phyloP scores from a whole-genome alignment of 2,888 invertebrate genomes.

The Lingula anatina region DNA sequence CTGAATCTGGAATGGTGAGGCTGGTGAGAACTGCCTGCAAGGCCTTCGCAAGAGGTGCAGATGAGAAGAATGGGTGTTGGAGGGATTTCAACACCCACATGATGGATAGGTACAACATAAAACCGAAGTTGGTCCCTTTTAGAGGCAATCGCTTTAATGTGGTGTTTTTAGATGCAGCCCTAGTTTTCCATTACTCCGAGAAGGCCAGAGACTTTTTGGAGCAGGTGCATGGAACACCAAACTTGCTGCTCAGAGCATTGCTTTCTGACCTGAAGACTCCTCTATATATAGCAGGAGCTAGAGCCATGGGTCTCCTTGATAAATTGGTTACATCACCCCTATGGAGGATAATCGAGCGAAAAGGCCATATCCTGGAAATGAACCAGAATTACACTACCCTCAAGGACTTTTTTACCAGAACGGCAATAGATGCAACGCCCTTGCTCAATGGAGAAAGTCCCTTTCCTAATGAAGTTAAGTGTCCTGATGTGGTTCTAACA shows the following conservation, averaged over 20 bases:
- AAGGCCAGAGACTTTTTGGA: background rate
- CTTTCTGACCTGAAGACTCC: conserved; percentile 13
- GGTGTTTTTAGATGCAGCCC: conserved; percentile 9
- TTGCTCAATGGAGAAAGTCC: too few relatives aligned
- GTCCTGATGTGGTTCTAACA: conserved; percentile 7
- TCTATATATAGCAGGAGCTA: conserved; percentile 13
- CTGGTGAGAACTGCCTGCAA: conserved; percentile 9
- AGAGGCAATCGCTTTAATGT: conserved; percentile 9
- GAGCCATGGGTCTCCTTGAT: conserved; percentile 16
- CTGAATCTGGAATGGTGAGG: conserved; percentile 10
- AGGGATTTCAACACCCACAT: background rate
- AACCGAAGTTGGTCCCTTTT: background rate
- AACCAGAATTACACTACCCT: conserved; percentile 4
- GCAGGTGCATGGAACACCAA: conserved; percentile 6
- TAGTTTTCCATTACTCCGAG: conserved; percentile 1
- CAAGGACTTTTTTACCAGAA: conserved; percentile 6
- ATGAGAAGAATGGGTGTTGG: conserved; percentile 8
- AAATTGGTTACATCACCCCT: conserved; percentile 10
- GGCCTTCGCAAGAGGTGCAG: conserved; percentile 14
- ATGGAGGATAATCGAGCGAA: conserved; percentile 9
- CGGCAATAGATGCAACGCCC: too few relatives aligned
- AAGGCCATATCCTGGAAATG: conserved; percentile 10
- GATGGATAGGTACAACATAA: background rate
- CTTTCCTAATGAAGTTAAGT: too few relatives aligned
- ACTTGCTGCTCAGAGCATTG: conserved; percentile 12